These are phyloP conservation scores for Mesorhabditis belari DNA, from an alignment of 2,888 invertebrate species.

Conservation along the genomic window DNA sequence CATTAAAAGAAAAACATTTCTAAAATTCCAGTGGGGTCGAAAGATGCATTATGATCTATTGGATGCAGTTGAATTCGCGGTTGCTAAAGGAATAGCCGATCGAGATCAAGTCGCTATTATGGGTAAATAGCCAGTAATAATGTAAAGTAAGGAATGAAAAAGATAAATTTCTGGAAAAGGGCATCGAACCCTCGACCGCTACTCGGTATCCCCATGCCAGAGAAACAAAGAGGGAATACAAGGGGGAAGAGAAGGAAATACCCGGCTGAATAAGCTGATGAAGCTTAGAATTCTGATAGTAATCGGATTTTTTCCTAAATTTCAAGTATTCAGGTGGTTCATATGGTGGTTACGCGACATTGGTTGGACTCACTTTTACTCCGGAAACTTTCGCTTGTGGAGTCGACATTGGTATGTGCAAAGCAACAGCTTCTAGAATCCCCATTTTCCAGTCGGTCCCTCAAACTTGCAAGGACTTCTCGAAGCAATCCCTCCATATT, in stretches of 20 bases:
- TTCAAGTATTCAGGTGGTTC: conserved; percentile 20
- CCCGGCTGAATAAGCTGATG: background rate
- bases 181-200: background rate
- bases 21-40: conserved; percentile 44
- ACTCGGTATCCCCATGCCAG: too few relatives aligned
- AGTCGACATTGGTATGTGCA: conserved; percentile 37
- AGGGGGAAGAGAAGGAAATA: too few relatives aligned
- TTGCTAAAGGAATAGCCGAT: conserved; percentile 42
- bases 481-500: conserved; percentile 51
- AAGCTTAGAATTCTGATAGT: background rate
- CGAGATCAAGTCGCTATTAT: conserved; percentile 39
- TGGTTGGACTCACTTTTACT: conserved; percentile 51
- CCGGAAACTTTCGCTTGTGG: conserved; percentile 51
- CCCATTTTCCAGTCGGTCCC: conserved; percentile 50
- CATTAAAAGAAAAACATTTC: background rate
- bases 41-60: conserved; percentile 52
- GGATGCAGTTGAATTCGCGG: conserved; percentile 49
- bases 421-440: too few relatives aligned
- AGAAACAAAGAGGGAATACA: too few relatives aligned
- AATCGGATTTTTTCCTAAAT: background rate
- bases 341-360: conserved; percentile 51
- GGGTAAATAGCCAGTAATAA: too few relatives aligned
- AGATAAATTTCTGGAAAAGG: background rate
- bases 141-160: background rate
- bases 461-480: conserved; percentile 48